Base-by-base conservation (phyloP, 2,113 vertebrate genomes). In the Vulpes ferrilata region DNA sequence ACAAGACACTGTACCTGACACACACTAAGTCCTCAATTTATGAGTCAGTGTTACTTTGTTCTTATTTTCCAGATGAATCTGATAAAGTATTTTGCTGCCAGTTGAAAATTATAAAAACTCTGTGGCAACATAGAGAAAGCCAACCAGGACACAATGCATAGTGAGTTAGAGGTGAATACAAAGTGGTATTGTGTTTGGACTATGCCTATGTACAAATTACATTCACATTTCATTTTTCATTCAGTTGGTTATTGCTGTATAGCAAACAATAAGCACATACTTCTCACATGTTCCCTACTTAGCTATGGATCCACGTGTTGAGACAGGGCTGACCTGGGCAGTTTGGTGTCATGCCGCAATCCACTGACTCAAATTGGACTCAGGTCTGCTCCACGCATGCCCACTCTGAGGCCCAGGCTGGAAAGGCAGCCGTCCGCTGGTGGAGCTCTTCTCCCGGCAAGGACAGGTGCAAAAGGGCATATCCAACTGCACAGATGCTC, bases 41-140 rank as follows among this genome's bases (percentile, higher is more conserved):
- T 73, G 19, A 48, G 2, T 43, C 11, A 43, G 7, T 60, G 65
- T 79, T 79, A 38, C 32, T 57, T 48, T 48, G 35, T 35, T 91
- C 81, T 27, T 67, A 57, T 82, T 92, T 87, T 51, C 59, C 74
- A 81, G 38, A 23, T 55, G 25, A 65, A 79, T 73, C 30, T 55
- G 22, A 69, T 53, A 51, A 88, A 62, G 16, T 15, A 13, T 82
- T 51, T 25, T 67, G 20, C 19, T 53, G 15, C 3, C 35, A 7
- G n/a, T 38, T 81, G 57, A 69, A 88, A 91, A 91, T 88, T 23
- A 78, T 23, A 30, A 87, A 83, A 95, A 62, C 53, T 35, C 10
- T 73, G 25, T 25, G 48, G 51, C 10, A 32, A 95, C 32, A 55
- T 9, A 92, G 57, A 94, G 32, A 96, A 88, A 76, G 25, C 20